Evolutionary conservation across 1,140 invertebrate genomes (phyloP), one percentile per base, ranked within the genome.

Genomic region (Sarcophaga bullata): DNA sequence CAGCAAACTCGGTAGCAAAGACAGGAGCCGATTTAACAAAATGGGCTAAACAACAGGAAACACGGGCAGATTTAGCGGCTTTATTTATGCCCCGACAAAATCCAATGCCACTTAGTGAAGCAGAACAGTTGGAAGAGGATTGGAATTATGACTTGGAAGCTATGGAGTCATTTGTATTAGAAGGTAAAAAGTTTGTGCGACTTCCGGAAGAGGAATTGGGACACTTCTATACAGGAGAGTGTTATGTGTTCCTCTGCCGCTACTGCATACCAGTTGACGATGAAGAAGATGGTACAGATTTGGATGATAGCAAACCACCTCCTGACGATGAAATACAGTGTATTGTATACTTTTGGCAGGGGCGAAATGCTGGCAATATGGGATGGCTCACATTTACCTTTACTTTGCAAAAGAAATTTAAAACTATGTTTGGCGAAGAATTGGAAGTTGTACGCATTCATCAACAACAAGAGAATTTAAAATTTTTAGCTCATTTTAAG

Each of bases 261-360:
- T 99, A 99, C 91, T 96, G 97, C 93, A 94, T 98, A 85, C 96
- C 93, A 1, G 83, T 85, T 7, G 90, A 91, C n/a, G 90, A 90
- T 50, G 86, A 86, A 68, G 92, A 92, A 17, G 93, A 93, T 4
- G 94, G 92, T 48, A 92, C 93, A 4, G 94, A 95, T 54, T 91
- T 92, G 49, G 92, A 93, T 49, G 81, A 84, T 6, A 85, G 82
- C 13, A 86, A 84, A n/a, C 25, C 84, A 15, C 93, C 93, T 68
- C 92, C 93, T 58, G 95, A 97, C 86, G 97, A 98, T 86, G 96
- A 98, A 89, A 97, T 96, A 85, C 96, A 98, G 87, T 99, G 97
- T 91, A 97, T 98, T 52, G 98, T 99, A 9, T 99, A 99, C 90
- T 99, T 99, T 91, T 99, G 98, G 98, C 98, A 99, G 92, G 98